Evolutionary conservation across 2,888 invertebrate genomes (phyloP).

Genomic region (Rhamphomyia laevipes): DNA sequence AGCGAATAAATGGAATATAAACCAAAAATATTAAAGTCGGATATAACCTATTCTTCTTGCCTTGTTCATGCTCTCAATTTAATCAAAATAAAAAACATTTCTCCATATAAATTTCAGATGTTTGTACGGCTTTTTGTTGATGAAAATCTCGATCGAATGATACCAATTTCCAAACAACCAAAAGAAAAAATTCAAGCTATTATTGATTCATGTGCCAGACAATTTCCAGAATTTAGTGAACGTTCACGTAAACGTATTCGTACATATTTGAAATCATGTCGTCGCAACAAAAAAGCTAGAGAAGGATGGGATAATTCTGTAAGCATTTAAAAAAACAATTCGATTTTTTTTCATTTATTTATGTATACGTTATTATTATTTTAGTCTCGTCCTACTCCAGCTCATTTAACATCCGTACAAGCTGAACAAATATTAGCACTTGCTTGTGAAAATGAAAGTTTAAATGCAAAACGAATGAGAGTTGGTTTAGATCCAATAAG

Average conservation of each 20-base stretch:
- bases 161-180: constrained; percentile 94
- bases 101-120: constrained; percentile 54
- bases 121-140: constrained; percentile 94
- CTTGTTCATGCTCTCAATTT: constrained; percentile 3
- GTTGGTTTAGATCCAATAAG: constrained; percentile 89
- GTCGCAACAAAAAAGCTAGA: constrained; percentile 84
- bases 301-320: constrained; percentile 85
- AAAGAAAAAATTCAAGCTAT: constrained; percentile 97
- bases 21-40: too few species aligned
- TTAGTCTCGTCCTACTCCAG: constrained; percentile 86
- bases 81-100: constrained; percentile 15
- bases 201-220: constrained; percentile 91
- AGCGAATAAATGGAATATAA: too few species aligned
- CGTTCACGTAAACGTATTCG: constrained; percentile 87
- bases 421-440: constrained; percentile 92
- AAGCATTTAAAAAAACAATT: constrained; percentile 39
- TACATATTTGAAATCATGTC: constrained; percentile 90
- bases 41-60: neutral
- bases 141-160: constrained; percentile 91
- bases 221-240: constrained; percentile 94
- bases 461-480: constrained; percentile 94
- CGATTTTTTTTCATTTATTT: neutral
- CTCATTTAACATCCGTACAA: constrained; percentile 91
- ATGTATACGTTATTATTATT: neutral
- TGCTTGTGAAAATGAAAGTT: constrained; percentile 95